These are phyloP conservation scores for Hestina assimilis DNA, from an alignment of 1,140 invertebrate species.

Conservation along the genomic window DNA sequence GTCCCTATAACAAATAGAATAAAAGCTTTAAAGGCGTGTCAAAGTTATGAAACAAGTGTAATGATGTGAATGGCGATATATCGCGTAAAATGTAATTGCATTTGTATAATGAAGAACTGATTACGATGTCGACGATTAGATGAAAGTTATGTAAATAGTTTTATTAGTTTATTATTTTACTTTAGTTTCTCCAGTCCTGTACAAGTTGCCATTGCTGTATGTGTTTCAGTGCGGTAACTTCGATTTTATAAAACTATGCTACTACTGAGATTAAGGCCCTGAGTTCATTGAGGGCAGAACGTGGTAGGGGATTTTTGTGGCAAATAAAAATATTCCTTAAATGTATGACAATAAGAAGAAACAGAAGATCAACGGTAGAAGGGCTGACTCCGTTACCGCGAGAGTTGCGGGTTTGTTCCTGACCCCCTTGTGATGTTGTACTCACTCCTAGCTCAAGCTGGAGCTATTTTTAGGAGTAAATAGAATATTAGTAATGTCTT, in stretches of 20 bases:
- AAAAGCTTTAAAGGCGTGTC: neutral
- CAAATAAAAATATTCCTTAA: too few species aligned
- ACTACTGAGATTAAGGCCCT: too few species aligned
- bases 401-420: too few species aligned
- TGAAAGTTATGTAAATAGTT: constrained; percentile 53
- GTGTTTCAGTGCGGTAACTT: constrained; percentile 18
- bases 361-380: too few species aligned
- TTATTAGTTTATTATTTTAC: constrained; percentile 43
- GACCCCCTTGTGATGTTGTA: too few species aligned
- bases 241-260: constrained; percentile 8
- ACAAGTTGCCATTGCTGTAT: constrained; percentile 60
- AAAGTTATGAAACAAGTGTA: constrained; percentile 17
- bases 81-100: constrained; percentile 53
- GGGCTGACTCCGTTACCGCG: too few species aligned
- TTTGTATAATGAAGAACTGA: constrained; percentile 60
- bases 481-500: too few species aligned
- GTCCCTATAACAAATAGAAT: neutral
- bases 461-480: too few species aligned
- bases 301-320: too few species aligned
- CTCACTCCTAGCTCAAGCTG: too few species aligned
- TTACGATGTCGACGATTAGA: constrained; percentile 30
- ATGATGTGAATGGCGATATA: constrained; percentile 23
- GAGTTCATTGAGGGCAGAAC: too few species aligned
- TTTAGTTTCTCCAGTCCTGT: constrained; percentile 47
- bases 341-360: too few species aligned